phyloP scores from a whole-genome alignment of 92 coral and sea anemone genomes.

The Muricea muricata region DNA sequence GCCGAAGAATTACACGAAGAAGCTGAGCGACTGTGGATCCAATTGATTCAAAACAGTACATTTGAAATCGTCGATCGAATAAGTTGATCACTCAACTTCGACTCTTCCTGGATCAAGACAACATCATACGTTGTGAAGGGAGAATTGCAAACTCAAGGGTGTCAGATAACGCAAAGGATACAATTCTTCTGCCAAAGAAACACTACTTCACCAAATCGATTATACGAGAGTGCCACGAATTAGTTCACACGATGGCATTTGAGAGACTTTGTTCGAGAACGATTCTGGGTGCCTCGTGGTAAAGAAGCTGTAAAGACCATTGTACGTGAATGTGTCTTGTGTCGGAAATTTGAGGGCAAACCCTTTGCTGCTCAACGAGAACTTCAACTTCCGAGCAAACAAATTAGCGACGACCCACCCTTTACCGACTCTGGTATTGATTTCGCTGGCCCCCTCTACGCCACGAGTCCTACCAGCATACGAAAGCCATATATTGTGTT shows the following conservation, averaged over 20 bases:
- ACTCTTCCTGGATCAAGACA: not conserved
- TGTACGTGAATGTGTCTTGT: conserved; percentile 26
- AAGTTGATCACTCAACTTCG: not conserved
- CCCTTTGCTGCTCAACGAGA: conserved; percentile 43
- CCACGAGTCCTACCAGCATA: conserved; percentile 27
- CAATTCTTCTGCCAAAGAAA: not conserved
- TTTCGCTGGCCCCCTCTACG: conserved; percentile 56
- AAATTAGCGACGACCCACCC: conserved; percentile 38
- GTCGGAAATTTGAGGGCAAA: conserved; percentile 48
- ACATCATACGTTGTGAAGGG: conserved; percentile 17
- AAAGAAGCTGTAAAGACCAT: conserved; percentile 2
- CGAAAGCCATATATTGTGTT: conserved; percentile 2
- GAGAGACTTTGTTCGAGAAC: conserved; percentile 5
- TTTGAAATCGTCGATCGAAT: not conserved
- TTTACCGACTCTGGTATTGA: conserved; percentile 60
- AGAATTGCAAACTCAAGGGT: not conserved
- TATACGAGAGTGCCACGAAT: conserved; percentile 14
- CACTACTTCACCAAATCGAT: not conserved
- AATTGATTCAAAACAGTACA: not conserved
- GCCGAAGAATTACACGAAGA: conserved; percentile 23
- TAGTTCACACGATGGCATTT: conserved; percentile 14
- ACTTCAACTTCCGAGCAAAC: conserved; percentile 38
- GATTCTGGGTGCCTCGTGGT: conserved; percentile 1
- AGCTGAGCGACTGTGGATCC: conserved; percentile 28
- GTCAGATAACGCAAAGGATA: not conserved